Conservation (phyloP, 2,888 invertebrate genomes). For the Hyalella azteca region DNA sequence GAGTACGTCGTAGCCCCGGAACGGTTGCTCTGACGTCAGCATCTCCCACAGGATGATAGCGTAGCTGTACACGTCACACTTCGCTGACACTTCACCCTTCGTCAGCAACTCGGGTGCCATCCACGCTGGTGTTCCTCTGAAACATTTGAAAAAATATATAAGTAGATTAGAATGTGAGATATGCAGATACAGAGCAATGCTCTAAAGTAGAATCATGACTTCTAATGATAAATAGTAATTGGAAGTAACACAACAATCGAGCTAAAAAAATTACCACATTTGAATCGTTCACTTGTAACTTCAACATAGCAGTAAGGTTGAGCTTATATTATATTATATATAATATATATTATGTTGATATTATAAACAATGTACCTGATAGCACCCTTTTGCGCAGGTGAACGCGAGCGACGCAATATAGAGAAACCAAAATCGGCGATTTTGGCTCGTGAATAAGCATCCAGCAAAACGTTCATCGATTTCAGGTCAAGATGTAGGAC, state of each 20-base stretch:
- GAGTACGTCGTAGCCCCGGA: constrained; percentile 55
- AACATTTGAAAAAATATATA: too few relatives aligned
- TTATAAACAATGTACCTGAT: too few relatives aligned
- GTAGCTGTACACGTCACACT: constrained; percentile 58
- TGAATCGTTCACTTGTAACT: too few relatives aligned
- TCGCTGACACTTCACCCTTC: constrained; percentile 53
- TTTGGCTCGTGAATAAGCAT: constrained; percentile 51
- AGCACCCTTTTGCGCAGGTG: constrained; percentile 50
- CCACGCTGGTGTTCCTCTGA: constrained; percentile 56
- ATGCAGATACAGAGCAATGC: too few relatives aligned
- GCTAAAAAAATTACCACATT: too few relatives aligned
- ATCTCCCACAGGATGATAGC: constrained; percentile 58
- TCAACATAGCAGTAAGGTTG: too few relatives aligned
- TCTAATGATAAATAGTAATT: too few relatives aligned
- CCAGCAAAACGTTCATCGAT: constrained; percentile 57
- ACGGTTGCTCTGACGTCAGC: constrained; percentile 52
- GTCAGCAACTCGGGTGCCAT: constrained; percentile 56
- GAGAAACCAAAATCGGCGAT: constrained; percentile 58
- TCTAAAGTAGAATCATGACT: too few relatives aligned
- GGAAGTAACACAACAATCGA: too few relatives aligned
- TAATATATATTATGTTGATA: too few relatives aligned
- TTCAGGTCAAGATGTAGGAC: constrained; percentile 56
- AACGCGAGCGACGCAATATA: constrained; percentile 50
- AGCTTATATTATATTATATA: too few relatives aligned
- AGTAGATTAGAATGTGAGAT: too few relatives aligned